phyloP scores from a whole-genome alignment of 2,113 vertebrate species.

The Bettongia penicillata region DNA sequence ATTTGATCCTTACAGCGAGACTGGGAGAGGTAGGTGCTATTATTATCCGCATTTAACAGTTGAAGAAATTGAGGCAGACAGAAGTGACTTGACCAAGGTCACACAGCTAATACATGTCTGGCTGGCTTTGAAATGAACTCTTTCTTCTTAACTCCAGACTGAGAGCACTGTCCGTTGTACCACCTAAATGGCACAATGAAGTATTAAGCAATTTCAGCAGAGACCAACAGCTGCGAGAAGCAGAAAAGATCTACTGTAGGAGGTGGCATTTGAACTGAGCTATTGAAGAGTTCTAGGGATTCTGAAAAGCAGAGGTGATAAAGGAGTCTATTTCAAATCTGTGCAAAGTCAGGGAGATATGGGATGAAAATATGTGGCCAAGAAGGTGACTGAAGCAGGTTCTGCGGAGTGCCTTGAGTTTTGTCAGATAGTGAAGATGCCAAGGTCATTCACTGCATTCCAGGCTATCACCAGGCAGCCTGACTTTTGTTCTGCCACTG shows the following conservation, averaged over 20 bases:
- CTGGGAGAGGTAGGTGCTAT: not conserved
- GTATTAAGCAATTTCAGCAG: not conserved
- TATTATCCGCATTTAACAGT: not conserved
- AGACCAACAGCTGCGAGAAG: not conserved
- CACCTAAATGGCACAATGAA: not conserved
- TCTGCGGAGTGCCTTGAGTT: no score
- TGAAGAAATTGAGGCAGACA: not conserved
- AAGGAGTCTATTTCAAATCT: not conserved
- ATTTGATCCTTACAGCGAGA: not conserved
- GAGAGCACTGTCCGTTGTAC: not conserved
- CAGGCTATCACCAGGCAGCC: no score
- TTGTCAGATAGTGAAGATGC: no score
- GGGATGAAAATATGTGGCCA: not conserved
- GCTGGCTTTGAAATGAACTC: not conserved
- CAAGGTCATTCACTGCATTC: no score
- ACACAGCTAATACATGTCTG: not conserved
- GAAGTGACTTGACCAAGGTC: not conserved
- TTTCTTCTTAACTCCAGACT: not conserved
- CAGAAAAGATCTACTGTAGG: no score
- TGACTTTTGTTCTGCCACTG: no score
- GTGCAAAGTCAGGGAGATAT: not conserved
- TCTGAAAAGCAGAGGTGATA: not conserved
- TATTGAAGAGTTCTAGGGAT: not conserved
- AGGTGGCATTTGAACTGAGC: no score
- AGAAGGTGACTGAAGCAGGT: no score